A percentile compares a stretch with the other conserved stretches of the same genome.
phyloP scores from a whole-genome alignment of 2,797 vertebrate genomes.

The Rallus crepitans region DNA sequence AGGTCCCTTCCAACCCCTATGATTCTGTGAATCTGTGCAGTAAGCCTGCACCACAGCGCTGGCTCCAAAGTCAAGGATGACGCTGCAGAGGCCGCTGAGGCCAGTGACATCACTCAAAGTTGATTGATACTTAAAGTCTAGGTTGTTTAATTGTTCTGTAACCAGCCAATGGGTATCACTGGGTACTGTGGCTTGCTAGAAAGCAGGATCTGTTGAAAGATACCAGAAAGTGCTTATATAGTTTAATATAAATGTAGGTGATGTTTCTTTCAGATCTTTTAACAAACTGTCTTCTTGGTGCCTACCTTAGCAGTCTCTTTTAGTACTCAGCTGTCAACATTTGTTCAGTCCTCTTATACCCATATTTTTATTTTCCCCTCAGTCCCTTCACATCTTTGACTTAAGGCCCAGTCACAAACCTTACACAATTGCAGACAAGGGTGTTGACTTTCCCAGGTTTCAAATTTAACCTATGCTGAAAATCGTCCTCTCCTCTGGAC shows the following conservation, averaged over 20 bases:
- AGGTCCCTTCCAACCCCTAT: no score
- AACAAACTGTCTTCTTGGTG: neutral
- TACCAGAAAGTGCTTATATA: neutral
- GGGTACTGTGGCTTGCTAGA: neutral
- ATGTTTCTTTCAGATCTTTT: neutral
- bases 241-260: neutral
- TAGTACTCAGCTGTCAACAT: rapidly evolving
- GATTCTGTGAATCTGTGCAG: no score
- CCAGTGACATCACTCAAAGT: neutral
- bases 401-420: neutral
- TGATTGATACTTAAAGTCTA: neutral
- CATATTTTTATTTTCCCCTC: neutral
- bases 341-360: neutral
- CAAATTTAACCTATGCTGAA: neutral
- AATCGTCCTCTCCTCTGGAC: neutral
- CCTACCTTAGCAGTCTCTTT: neutral
- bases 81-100: neutral
- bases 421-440: neutral
- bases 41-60: neutral
- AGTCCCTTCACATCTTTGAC: neutral
- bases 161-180: neutral
- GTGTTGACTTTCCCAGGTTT: neutral
- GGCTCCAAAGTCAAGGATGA: neutral
- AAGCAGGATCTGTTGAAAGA: neutral
- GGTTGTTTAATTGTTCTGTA: neutral